Evolutionary conservation across 1,140 invertebrate species (phyloP), one percentile per base, ranked within the genome.

Genomic region (Apis dorsata): DNA sequence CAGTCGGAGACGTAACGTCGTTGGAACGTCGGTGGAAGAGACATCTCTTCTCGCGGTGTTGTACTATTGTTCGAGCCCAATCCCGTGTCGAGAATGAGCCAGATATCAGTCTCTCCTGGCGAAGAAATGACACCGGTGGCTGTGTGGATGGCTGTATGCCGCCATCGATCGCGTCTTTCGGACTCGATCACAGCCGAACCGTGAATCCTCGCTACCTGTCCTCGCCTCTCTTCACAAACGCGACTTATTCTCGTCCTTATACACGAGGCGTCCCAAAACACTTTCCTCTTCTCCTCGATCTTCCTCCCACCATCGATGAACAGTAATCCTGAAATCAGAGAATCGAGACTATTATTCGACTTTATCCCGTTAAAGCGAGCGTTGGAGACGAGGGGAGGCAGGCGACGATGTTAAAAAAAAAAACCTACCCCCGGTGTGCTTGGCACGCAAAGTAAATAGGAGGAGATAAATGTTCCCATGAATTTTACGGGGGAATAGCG

Each of bases 21-120:
- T 19, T 51, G 12, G 34, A 0, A 8, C 34, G 21, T 12, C 19
- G 21, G 15, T 59, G 7, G 72, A 75, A 75, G 34, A 75, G 72
- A 24, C 72, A 75, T 75, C 72, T 60, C 59, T 49, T 49, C 72
- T 19, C 19, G 72, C 34, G 19, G 19, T 8, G 28, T 28, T 21
- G 28, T 9, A n/a, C 55, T 0, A 2, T 83, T 21, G 70, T 66
- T 1, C 72, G 63, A 55, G 73, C 19, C 53, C 24, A 59, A 34
- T 74, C 60, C 81, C 65, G 66, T 49, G 19, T 17, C 75, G 75
- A 80, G 71, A 34, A 53, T 8, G 10, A 68, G 60, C 55, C 73
- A 19, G 53, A 34, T 76, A 77, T 87, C 85, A 86, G 68, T n/a
- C 57, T 11, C 53, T 60, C 24, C 8, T 24, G 57, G 7, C 55